Percentiles rank a stretch among this genome's conserved stretches.
Evolutionary conservation across 2,797 vertebrate genomes (phyloP).

Genomic region (Gymnoscopelus braueri): DNA sequence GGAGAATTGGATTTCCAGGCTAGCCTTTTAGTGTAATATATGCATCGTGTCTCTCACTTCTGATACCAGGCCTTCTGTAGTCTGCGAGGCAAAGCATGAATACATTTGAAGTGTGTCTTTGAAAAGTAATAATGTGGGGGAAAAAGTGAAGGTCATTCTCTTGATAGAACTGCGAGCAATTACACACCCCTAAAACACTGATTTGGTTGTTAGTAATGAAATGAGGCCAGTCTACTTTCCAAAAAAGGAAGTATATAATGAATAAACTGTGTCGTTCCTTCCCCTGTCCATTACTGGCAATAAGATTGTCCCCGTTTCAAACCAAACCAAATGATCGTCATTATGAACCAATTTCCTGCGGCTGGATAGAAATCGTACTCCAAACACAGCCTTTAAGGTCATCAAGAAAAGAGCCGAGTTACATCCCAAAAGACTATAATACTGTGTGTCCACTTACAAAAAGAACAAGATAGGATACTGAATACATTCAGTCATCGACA

Average conservation of each 20-base stretch:
- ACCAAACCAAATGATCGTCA: conserved; percentile 10
- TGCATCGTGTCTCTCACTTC: conserved; percentile 72
- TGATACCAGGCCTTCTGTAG: conserved; percentile 48
- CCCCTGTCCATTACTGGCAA: conserved; percentile 11
- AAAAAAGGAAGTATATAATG: conserved; percentile 15
- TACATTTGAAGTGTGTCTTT: conserved; percentile 75
- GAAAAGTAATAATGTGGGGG: conserved; percentile 70
- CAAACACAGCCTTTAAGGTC: not conserved
- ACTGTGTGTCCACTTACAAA: no score
- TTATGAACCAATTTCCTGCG: not conserved
- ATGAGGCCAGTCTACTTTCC: conserved; percentile 33
- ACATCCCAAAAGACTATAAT: not conserved
- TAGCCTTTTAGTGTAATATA: conserved; percentile 74
- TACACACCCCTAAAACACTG: conserved; percentile 54
- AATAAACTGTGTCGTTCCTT: conserved; percentile 18
- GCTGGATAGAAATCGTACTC: not conserved
- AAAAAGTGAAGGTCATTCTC: conserved; percentile 73
- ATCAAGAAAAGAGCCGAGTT: not conserved
- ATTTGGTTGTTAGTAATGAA: conserved; percentile 58
- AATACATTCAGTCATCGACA: no score
- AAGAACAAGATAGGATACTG: no score
- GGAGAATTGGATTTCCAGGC: conserved; percentile 70
- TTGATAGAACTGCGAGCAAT: conserved; percentile 46
- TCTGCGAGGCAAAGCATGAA: conserved; percentile 70
- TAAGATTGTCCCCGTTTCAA: conserved; percentile 23